Conservation (phyloP, 1,140 invertebrate genomes). For the Panagrolaimus sp. region DNA sequence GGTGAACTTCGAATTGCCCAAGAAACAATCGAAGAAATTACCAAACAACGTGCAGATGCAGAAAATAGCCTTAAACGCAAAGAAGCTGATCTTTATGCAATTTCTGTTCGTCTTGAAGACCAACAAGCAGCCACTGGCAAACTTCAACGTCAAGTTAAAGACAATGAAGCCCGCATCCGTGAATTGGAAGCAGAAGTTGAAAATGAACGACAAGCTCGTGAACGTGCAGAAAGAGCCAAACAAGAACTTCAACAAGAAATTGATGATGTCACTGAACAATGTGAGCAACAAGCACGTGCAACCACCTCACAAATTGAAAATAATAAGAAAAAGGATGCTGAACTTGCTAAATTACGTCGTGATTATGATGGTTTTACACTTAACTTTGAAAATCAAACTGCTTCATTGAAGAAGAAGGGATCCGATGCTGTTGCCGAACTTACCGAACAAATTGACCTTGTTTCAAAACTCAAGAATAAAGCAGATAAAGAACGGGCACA, state of each 20-base stretch:
- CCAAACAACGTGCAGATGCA: conserved; percentile 61
- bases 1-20: conserved; percentile 64
- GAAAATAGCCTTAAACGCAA: conserved; percentile 51
- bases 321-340: conserved; percentile 98
- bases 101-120: conserved; percentile 79
- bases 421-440: conserved; percentile 94
- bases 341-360: conserved; percentile 91
- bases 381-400: conserved; percentile 88
- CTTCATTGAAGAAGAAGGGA: conserved; percentile 94
- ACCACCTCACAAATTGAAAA: conserved; percentile 92
- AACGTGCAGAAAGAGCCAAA: conserved; percentile 83
- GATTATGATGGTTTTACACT: conserved; percentile 95
- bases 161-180: conserved; percentile 87
- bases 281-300: conserved; percentile 73
- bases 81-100: conserved; percentile 53
- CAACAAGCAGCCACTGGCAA: conserved; percentile 90
- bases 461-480: conserved; percentile 96
- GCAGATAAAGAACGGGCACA: conserved; percentile 85
- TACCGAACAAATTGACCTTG: conserved; percentile 97
- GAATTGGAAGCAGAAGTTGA: conserved; percentile 96
- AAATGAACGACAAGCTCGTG: conserved; percentile 85
- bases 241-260: conserved; percentile 88
- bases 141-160: conserved; percentile 95
- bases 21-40: conserved; percentile 67
- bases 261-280: conserved; percentile 88